Evolutionary conservation across 53 echinoderm and acorn worm genomes (phyloP), one percentile per base, ranked within the genome.

Genomic region (Luidia sarsii): DNA sequence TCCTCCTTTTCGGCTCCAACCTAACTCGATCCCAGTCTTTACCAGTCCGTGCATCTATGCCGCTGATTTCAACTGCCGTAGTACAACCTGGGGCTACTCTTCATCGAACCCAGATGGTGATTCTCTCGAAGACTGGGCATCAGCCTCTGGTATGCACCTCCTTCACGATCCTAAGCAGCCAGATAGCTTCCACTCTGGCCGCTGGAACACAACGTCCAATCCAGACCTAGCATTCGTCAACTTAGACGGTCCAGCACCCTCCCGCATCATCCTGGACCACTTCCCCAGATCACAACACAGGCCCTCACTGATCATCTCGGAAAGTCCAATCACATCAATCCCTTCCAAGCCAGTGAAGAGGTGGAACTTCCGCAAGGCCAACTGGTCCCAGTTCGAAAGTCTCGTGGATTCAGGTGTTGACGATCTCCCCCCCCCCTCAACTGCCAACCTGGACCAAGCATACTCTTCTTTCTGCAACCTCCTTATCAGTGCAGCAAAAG

Each of bases 191-290:
- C 52, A 50, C 48, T 72, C 84, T 33, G 84, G 71, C 25, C 39
- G 66, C 1, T 75, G 75, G 75, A 65, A 75, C 33, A 85, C 85
- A 16, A 57, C 75, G 13, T 43, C 62, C 48, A 85, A 85, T n/a
- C 85, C 85, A 20, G 75, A 85, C 56, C 65, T 85, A 9, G 75
- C 75, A 25, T 84, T 84, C 39, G 73, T 64, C 1, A 84, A 84
- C 27, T 19, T 84, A 11, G 38, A 38, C 46, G 84, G 84, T 6
- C 30, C 71, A 11, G 37, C 16, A 33, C 71, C 65, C 18, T 31
- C 19, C 36, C 50, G 71, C 35, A 50, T 54, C 18, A 29, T 83
- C 31, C 35, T 83, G 61, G 60, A 57, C 31, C 70, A 67, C 27
- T 83, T 70, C 65, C 84, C 65, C 15, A 84, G 39, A 29, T 72